phyloP scores from a whole-genome alignment of 2,113 vertebrate genomes.

The Ageneiosus marmoratus region DNA sequence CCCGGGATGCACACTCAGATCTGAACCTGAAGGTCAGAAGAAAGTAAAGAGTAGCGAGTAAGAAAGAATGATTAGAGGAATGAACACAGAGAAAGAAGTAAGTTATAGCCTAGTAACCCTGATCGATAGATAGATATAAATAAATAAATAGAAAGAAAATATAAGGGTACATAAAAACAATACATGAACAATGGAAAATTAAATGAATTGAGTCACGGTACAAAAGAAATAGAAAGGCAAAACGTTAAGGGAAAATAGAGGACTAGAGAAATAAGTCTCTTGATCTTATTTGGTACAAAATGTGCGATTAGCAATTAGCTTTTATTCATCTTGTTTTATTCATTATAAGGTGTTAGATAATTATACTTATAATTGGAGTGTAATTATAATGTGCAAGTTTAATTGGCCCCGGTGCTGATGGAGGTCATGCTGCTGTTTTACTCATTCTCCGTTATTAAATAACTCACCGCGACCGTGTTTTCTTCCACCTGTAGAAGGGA shows the following conservation, averaged over 20 bases:
- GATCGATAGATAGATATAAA: too few relatives aligned
- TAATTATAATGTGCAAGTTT: background rate
- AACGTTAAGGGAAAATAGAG: background rate
- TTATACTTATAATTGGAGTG: background rate
- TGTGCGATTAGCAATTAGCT: constrained; percentile 42
- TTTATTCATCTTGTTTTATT: constrained; percentile 36
- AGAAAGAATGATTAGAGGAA: background rate
- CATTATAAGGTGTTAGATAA: constrained; percentile 18
- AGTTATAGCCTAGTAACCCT: too few relatives aligned
- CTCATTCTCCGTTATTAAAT: background rate
- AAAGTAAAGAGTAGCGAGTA: background rate
- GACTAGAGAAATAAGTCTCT: background rate
- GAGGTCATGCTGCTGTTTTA: constrained; percentile 7
- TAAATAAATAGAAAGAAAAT: background rate
- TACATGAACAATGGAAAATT: background rate
- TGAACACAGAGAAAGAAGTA: too few relatives aligned
- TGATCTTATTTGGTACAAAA: constrained; percentile 17
- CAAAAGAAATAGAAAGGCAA: background rate
- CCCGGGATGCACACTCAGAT: too few relatives aligned
- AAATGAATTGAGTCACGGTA: background rate
- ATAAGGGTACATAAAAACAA: background rate
- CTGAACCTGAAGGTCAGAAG: background rate
- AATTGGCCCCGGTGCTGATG: background rate
- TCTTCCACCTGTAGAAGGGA: background rate
- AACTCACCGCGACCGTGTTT: background rate